Base-by-base conservation (phyloP, 2,888 invertebrate genomes). In the Melanotus villosus region DNA sequence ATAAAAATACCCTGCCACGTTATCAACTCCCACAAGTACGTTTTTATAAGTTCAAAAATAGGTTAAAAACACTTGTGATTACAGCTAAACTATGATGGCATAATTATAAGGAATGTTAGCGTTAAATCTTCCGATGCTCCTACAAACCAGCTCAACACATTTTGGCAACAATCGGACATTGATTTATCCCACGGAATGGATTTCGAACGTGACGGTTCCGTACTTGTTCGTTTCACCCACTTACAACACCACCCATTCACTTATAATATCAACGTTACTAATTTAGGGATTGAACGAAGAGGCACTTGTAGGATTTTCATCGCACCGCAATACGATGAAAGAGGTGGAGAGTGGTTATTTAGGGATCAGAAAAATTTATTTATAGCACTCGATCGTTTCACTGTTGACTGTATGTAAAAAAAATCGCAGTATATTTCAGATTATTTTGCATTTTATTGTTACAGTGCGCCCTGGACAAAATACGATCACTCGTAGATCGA, bases 171-270 rank as follows among this genome's bases (percentile, higher is more conserved):
- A 83, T 92, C 92, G 64, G 91, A 92, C 50, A 87, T 95, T 73
- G 92, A 95, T 79, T 82, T 96, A 34, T 90, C 91, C 0, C 88
- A 93, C 1, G 95, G 96, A 0, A 87, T 96, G 80, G 95, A 95
- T 85, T 95, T 95, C 84, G 88, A 90, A 5, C 93, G 93, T 0
- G 86, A 93, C 0, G 94, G 94, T 52, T 83, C 90, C 45, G 89
- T 94, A 34, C 89, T 91, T 50, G 93, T 91, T 0, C 86, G 91
- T 21, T 90, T 93, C 82, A 93, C 91, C 0, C 95, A 95, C 84
- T 86, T 95, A 68, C 93, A 95, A 84, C 91, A 95, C 79, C 86
- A 88, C 1, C 88, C 89, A 0, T 95, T 90, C 86, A 85, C 85
- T 34, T 94, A 93, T 79, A 88, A 85, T 23, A 81, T 84, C 65